Evolutionary conservation across 1,140 invertebrate species (phyloP).

Genomic region (Paraescarpia echinospica): DNA sequence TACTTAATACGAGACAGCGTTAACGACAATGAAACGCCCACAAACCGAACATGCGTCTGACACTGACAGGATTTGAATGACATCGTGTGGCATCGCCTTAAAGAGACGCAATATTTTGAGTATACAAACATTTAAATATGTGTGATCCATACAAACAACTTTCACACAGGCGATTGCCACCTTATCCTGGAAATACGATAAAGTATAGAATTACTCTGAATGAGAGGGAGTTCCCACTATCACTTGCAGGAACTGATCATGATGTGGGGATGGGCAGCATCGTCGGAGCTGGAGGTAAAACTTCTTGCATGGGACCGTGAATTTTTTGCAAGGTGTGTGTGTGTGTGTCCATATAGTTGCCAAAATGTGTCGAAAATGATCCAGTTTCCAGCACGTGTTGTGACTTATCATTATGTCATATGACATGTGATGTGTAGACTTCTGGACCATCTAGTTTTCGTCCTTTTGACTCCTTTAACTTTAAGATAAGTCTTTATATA

Average conservation of each 20-base stretch:
- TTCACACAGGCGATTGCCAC: neutral
- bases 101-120: neutral
- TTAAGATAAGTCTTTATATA: too few species aligned
- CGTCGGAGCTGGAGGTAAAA: neutral
- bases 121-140: neutral
- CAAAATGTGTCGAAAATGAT: too few species aligned
- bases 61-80: conserved; percentile 6
- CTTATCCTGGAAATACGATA: conserved; percentile 5
- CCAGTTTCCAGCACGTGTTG: too few species aligned
- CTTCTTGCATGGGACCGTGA: too few species aligned
- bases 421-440: too few species aligned
- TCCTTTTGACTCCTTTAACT: too few species aligned
- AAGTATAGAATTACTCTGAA: neutral
- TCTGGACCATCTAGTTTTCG: too few species aligned
- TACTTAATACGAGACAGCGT: neutral
- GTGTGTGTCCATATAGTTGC: too few species aligned
- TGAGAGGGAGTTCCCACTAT: neutral
- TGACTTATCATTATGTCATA: too few species aligned
- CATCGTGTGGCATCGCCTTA: neutral
- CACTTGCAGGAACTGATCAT: too few species aligned
- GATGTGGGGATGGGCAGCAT: neutral
- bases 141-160: neutral
- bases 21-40: neutral
- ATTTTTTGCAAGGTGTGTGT: too few species aligned
- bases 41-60: neutral